Evolutionary conservation across 2,113 vertebrate genomes (phyloP).

Genomic region (Ivindomyrus marchei): DNA sequence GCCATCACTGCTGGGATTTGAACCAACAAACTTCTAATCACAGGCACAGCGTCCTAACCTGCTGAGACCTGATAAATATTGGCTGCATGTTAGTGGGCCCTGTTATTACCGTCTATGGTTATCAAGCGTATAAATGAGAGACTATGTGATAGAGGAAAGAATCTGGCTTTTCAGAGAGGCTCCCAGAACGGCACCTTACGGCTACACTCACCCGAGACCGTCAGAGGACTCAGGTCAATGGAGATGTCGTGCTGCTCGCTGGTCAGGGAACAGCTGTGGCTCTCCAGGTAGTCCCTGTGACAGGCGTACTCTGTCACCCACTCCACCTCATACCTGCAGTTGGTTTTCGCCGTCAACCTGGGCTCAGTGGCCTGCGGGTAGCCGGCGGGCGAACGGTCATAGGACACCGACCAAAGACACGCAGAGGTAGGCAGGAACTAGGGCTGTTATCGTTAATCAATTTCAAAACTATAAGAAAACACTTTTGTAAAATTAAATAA

Average conservation of each 20-base stretch:
- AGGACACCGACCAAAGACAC: not conserved
- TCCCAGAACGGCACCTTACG: not conserved
- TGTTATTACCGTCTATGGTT: not conserved
- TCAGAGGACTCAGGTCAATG: constrained; percentile 77
- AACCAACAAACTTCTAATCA: not conserved
- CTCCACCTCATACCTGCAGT: constrained; percentile 86
- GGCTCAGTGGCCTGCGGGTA: constrained; percentile 70
- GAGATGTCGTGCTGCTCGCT: constrained; percentile 75
- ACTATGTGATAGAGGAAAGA: not conserved
- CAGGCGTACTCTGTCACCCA: constrained; percentile 95
- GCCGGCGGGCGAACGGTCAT: not conserved
- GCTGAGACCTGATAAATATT: not conserved
- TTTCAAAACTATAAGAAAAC: not conserved
- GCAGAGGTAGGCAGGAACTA: not conserved
- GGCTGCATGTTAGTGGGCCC: not conserved
- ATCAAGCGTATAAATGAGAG: not conserved
- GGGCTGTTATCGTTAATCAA: not conserved
- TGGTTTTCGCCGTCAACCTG: constrained; percentile 72
- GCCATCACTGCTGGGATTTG: not conserved
- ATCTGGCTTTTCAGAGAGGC: not conserved
- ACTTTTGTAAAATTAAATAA: not conserved
- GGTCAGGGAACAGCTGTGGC: constrained; percentile 66
- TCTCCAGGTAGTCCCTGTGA: constrained; percentile 88
- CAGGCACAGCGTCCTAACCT: not conserved
- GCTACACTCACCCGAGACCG: constrained; percentile 50